These are phyloP conservation scores for Eupithecia exiguata DNA, from an alignment of 2,888 invertebrate genomes.

Conservation along the genomic window DNA sequence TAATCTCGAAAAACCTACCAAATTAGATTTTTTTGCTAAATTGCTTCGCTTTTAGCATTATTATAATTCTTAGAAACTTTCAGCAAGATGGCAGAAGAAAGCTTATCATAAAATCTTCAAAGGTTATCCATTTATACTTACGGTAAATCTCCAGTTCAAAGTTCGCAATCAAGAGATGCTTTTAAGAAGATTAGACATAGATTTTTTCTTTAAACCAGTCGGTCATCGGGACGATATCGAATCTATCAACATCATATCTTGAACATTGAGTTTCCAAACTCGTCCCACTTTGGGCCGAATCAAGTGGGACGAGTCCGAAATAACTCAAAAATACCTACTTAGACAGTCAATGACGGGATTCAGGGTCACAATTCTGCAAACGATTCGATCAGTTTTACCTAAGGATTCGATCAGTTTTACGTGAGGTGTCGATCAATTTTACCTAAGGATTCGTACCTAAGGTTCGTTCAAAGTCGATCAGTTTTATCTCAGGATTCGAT, in stretches of 20 bases:
- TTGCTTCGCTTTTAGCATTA: too few relatives aligned
- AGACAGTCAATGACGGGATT: background rate
- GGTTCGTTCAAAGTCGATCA: too few relatives aligned
- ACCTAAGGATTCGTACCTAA: too few relatives aligned
- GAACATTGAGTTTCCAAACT: too few relatives aligned
- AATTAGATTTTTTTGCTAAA: background rate
- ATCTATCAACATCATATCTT: background rate
- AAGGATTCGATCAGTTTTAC: too few relatives aligned
- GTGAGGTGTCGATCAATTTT: too few relatives aligned
- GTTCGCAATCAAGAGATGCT: conserved; percentile 7
- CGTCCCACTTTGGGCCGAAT: too few relatives aligned
- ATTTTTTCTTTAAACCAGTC: background rate
- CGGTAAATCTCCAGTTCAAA: conserved; percentile 7
- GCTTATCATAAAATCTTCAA: conserved; percentile 2
- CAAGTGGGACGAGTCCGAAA: too few relatives aligned
- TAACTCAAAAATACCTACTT: background rate
- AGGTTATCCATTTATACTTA: background rate
- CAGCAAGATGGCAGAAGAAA: background rate
- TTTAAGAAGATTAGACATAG: background rate
- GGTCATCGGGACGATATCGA: background rate
- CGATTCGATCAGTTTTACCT: too few relatives aligned
- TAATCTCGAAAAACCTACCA: background rate
- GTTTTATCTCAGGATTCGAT: too few relatives aligned
- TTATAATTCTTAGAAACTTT: background rate
- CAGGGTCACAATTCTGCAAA: too few relatives aligned